phyloP scores from a whole-genome alignment of 2,888 invertebrate genomes.

The Nemurella pictetii region DNA sequence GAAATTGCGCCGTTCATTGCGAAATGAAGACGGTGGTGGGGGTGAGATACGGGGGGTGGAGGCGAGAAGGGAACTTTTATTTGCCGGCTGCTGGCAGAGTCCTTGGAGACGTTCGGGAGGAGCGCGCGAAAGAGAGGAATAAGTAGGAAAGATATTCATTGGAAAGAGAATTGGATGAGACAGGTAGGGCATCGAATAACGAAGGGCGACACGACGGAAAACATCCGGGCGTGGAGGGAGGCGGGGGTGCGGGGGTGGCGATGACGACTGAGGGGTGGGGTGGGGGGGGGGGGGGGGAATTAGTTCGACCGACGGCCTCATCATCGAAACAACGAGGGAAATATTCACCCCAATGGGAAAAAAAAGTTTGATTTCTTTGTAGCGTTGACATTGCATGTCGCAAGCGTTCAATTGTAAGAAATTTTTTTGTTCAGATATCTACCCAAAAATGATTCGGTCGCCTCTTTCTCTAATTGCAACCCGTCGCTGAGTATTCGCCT shows the following conservation, averaged over 20 bases:
- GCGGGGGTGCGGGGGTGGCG: neutral
- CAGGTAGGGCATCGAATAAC: conserved; percentile 33
- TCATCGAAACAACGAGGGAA: too few relatives aligned
- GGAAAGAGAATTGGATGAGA: conserved; percentile 39
- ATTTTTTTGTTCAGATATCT: too few relatives aligned
- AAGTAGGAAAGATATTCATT: conserved; percentile 38
- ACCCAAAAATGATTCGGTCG: too few relatives aligned
- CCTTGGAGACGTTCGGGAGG: conserved; percentile 4
- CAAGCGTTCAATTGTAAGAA: too few relatives aligned
- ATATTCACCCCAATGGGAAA: too few relatives aligned
- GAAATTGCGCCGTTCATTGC: conserved; percentile 34
- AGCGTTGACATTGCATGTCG: too few relatives aligned
- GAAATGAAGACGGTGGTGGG: conserved; percentile 19
- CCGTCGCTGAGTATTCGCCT: too few relatives aligned
- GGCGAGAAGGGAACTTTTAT: neutral
- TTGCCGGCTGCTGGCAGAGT: neutral
- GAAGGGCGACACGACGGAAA: too few relatives aligned
- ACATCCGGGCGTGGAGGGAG: neutral
- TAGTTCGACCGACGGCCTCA: too few relatives aligned
- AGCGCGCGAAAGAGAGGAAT: neutral
- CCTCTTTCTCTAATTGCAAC: too few relatives aligned
- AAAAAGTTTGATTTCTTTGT: too few relatives aligned
- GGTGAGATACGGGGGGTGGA: neutral
- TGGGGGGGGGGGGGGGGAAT: neutral
- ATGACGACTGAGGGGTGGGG: neutral